Percentiles rank a stretch among this genome's conserved stretches.
phyloP scores from a whole-genome alignment of 2,888 invertebrate genomes.

The Eulithis testata region DNA sequence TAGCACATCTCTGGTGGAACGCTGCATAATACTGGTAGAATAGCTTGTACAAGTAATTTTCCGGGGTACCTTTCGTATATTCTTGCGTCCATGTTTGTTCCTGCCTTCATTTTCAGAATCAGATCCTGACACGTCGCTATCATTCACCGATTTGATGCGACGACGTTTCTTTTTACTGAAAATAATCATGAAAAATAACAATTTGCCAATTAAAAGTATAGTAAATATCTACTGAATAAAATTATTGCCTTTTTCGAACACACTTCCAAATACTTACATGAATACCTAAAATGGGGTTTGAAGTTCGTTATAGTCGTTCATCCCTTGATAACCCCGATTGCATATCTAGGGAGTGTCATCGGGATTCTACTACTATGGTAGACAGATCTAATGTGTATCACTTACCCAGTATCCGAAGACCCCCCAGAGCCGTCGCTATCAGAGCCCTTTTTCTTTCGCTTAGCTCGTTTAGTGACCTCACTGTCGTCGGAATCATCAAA shows the following conservation, averaged over 20 bases:
- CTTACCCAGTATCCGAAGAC: conserved; percentile 64
- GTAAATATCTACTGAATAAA: too few relatives aligned
- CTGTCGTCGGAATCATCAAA: conserved; percentile 73
- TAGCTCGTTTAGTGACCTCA: conserved; percentile 57
- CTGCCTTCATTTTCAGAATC: conserved; percentile 77
- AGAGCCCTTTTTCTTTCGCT: conserved; percentile 65
- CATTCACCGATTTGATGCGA: conserved; percentile 72
- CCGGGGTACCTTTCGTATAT: conserved; percentile 72
- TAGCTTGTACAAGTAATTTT: too few relatives aligned
- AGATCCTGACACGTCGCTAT: conserved; percentile 74
- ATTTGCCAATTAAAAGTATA: background rate
- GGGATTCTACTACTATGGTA: too few relatives aligned
- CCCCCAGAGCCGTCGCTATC: conserved; percentile 69
- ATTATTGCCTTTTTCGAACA: too few relatives aligned
- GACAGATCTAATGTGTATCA: background rate
- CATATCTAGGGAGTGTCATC: too few relatives aligned
- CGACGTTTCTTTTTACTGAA: conserved; percentile 78
- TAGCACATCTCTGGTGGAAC: too few relatives aligned
- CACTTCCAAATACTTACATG: too few relatives aligned
- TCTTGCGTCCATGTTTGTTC: conserved; percentile 80
- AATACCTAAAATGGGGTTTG: too few relatives aligned
- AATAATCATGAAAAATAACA: background rate
- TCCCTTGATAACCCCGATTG: too few relatives aligned
- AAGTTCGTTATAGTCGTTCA: too few relatives aligned
- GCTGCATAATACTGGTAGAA: too few relatives aligned